These are phyloP conservation scores for Acrossocheilus wenchowensis DNA, from an alignment of 2,797 vertebrate species.

Conservation along the genomic window DNA sequence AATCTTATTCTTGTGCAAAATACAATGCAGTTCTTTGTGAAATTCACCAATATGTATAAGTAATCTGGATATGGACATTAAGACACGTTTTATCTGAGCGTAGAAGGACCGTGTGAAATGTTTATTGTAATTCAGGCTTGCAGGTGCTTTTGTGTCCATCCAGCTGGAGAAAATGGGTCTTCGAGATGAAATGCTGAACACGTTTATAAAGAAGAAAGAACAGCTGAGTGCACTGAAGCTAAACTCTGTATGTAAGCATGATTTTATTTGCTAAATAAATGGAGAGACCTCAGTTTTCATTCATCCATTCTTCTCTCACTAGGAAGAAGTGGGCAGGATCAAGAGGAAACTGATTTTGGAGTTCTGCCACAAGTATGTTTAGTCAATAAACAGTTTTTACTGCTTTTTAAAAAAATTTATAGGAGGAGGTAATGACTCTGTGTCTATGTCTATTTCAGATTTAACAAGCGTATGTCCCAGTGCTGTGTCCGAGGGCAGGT, in stretches of 20 bases:
- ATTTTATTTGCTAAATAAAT: conserved; percentile 26
- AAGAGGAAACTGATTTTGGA: conserved; percentile 77
- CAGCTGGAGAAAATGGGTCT: conserved; percentile 77
- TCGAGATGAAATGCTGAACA: conserved; percentile 75
- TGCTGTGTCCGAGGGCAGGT: conserved; percentile 75
- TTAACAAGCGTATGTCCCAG: conserved; percentile 70
- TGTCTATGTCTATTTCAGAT: conserved; percentile 61
- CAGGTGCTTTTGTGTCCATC: conserved; percentile 80
- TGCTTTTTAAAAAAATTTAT: not conserved
- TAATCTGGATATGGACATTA: not conserved
- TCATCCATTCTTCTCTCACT: conserved; percentile 36
- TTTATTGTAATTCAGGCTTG: conserved; percentile 64
- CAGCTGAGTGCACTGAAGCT: conserved; percentile 63
- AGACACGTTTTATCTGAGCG: not conserved
- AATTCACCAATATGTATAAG: not conserved
- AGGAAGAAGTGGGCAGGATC: conserved; percentile 77
- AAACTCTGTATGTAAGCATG: conserved; percentile 70
- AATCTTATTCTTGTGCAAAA: not conserved
- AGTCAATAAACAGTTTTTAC: not conserved
- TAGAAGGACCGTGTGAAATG: not conserved
- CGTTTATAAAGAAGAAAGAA: conserved; percentile 75
- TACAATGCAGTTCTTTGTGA: not conserved
- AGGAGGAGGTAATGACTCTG: not conserved
- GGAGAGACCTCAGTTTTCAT: conserved; percentile 51
- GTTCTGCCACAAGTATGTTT: conserved; percentile 77